These are phyloP conservation scores for Psophia crepitans DNA, from an alignment of 2,113 vertebrate genomes.

Conservation along the genomic window DNA sequence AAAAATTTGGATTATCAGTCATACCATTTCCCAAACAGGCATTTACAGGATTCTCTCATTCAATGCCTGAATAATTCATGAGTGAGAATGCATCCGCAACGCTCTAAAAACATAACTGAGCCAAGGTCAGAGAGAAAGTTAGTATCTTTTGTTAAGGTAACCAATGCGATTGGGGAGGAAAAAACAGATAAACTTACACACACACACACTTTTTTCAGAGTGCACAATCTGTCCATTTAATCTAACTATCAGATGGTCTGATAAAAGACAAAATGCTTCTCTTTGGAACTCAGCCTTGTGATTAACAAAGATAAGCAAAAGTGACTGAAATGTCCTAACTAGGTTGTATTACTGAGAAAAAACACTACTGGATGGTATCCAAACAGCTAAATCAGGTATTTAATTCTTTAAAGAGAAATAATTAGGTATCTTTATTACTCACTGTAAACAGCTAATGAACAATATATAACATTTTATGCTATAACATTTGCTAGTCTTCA, in stretches of 20 bases:
- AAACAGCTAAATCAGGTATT: neutral
- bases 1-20: neutral
- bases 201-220: neutral
- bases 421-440: neutral
- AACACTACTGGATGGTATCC: neutral
- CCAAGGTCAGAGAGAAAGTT: neutral
- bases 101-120: neutral
- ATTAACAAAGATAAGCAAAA: neutral
- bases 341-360: neutral
- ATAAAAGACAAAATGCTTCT: neutral
- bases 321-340: neutral
- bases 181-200: neutral
- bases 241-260: neutral
- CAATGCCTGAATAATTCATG: neutral
- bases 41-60: neutral
- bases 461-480: neutral
- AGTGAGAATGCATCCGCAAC: neutral
- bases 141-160: neutral
- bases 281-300: neutral
- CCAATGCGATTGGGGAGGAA: neutral
- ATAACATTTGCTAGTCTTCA: neutral
- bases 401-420: neutral
- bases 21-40: neutral
- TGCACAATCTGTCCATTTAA: neutral
- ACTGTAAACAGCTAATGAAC: neutral